Evolutionary conservation across 2,888 invertebrate species (phyloP), one percentile per base, ranked within the genome.

Genomic region (Mythimna lalbum): DNA sequence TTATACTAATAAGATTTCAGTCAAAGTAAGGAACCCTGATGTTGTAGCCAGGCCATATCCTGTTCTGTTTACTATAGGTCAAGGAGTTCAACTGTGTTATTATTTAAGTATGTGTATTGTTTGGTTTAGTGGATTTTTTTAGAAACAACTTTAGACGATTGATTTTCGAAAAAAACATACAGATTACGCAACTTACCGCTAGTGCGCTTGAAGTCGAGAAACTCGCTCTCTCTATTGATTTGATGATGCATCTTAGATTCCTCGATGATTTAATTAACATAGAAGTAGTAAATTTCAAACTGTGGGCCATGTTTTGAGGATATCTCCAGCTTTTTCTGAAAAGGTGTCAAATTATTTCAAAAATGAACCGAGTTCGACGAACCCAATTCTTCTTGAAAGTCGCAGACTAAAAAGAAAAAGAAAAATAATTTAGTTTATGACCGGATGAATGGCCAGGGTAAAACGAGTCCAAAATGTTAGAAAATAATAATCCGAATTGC

Each of bases 131-230:
- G 47, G 4, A 33, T 31, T 43, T 10, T 47, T 57, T 56, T 36
- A 36, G 2, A 33, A 55, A 59, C 17, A 68, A 19, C 39, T 7
- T 23, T 4, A 17, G 17, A 7, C 4, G 1, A 5, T 39, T 21
- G 12, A 17, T 21, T 33, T 19, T 21, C 21, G 10, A 69, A 56
- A 47, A n/a, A 19, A 63, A 60, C 36, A 62, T 36, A 73, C 50
- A 82, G 89, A 89, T 95, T 95, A 95, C 94, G 95, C 95, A 96
- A 95, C 95, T 95, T 94, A 96, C 96, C 92, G 91, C 88, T 73
- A 82, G 85, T 86, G 91, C 93, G 90, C 90, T 90, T 84, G 94
- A 92, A 36, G 95, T 95, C 4, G 93, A 91, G 76, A 95, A 90
- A 80, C 92, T 89, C 70, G 90, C 84, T 81, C 93, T 92, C 70